Evolutionary conservation across 1,140 invertebrate species (phyloP).

Genomic region (Dinoponera quadriceps): DNA sequence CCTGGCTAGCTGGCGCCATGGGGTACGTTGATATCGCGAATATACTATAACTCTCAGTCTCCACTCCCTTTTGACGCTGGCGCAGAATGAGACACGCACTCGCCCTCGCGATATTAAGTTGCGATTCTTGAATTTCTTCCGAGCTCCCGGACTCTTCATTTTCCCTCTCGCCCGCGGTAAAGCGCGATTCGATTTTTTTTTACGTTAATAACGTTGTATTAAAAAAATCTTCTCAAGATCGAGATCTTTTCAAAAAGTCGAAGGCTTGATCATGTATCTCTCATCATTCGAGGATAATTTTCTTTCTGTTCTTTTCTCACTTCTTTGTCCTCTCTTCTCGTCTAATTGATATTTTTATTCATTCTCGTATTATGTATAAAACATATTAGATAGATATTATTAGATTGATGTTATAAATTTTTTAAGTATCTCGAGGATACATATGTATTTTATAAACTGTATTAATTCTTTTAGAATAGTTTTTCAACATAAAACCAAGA

Average conservation of each 20-base stretch:
- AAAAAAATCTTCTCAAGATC: too few relatives aligned
- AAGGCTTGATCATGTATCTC: too few relatives aligned
- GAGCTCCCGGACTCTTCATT: neutral
- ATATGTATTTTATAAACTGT: neutral
- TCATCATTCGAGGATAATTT: too few relatives aligned
- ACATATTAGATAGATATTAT: neutral
- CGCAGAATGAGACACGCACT: conserved; percentile 46
- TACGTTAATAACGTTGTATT: too few relatives aligned
- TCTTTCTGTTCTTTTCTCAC: too few relatives aligned
- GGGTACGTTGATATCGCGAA: conserved; percentile 78
- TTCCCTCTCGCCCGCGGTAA: neutral
- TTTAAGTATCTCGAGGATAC: neutral
- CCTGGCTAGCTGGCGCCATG: conserved; percentile 79
- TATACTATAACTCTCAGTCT: conserved; percentile 40
- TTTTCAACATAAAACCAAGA: neutral
- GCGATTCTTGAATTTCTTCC: neutral
- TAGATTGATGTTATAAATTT: neutral
- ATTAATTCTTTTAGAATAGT: neutral
- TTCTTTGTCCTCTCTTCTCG: too few relatives aligned
- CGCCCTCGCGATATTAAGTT: conserved; percentile 63
- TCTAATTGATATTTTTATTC: too few relatives aligned
- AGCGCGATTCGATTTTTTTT: too few relatives aligned
- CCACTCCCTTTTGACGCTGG: conserved; percentile 22
- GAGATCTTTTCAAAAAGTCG: too few relatives aligned
- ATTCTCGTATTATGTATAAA: too few relatives aligned